Base-by-base conservation (phyloP, 2,113 vertebrate genomes). In the Zootoca vivipara region DNA sequence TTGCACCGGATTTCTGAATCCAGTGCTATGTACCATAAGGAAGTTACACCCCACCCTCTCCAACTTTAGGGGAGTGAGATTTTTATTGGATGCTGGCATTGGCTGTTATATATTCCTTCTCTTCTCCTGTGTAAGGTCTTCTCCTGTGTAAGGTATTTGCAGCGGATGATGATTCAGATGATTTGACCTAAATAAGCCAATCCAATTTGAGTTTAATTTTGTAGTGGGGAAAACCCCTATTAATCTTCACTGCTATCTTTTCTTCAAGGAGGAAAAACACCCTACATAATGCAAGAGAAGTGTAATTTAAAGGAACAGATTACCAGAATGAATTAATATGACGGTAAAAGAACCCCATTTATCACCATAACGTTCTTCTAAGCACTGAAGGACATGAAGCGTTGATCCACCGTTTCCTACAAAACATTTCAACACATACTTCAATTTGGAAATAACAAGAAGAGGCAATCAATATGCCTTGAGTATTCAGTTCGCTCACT, bases 401-500 rank as follows among this genome's bases (percentile, higher is more conserved):
- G 98, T 99, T 22, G 99, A 99, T 83, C 99, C 99, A 88, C 99
- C 99, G 78, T 99, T 99, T 88, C 99, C 99, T 99, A 90, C 52
- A 93, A 93, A 91, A 35, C 0, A 78, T 20, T 35, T 89, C 2
- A 87, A 33, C 24, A 33, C 0, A n/a, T 90, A 73, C 75, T 42
- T 86, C 78, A 80, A 82, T 92, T 86, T 83, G 67, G 69, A 88
- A 90, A 65, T 15, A 22, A 73, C 7, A 65, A 0, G 1, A 69
- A 10, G 0, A 6, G 0, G 82, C 3, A 30, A 28, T 15, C 9
- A 62, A 16, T 24, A 64, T 0, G 6, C 7, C 62, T 40, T 22
- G 28, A 12, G 5, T 1, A 5, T 40, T 6, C 38, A 52, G 52
- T 20, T 8, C 38, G 15, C 3, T 8, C 22, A 65, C 33, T n/a